phyloP scores from a whole-genome alignment of 2,797 vertebrate species.

The Dendrocincla fuliginosa region DNA sequence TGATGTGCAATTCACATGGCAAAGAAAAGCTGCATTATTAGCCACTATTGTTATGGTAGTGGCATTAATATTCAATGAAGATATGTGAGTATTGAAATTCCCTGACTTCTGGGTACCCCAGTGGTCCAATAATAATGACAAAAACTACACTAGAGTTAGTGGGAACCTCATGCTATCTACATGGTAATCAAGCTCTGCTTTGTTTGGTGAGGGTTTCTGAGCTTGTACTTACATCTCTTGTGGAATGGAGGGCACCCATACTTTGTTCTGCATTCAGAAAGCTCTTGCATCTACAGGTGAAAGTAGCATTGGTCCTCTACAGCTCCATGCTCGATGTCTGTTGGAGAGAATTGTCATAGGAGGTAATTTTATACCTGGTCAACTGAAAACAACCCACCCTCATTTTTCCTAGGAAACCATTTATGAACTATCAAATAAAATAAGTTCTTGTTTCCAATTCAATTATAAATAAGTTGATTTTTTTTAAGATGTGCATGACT shows the following conservation, averaged over 20 bases:
- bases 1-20: conserved; percentile 69
- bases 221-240: background rate
- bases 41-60: conserved; percentile 59
- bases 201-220: conserved; percentile 10
- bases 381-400: background rate
- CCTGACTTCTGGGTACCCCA: conserved; percentile 40
- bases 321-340: background rate
- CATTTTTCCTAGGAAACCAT: background rate
- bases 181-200: background rate
- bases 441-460: background rate
- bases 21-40: conserved; percentile 67
- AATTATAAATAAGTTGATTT: background rate
- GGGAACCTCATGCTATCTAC: background rate
- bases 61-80: conserved; percentile 70
- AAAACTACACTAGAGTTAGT: background rate
- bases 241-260: background rate
- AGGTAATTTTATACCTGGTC: background rate
- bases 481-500: background rate
- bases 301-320: background rate
- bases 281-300: background rate
- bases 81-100: conserved; percentile 46
- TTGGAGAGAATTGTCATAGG: background rate
- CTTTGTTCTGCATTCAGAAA: background rate
- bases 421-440: background rate
- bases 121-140: conserved; percentile 20